These are phyloP conservation scores for Alitta virens DNA, from an alignment of 2,888 invertebrate genomes.

Conservation along the genomic window DNA sequence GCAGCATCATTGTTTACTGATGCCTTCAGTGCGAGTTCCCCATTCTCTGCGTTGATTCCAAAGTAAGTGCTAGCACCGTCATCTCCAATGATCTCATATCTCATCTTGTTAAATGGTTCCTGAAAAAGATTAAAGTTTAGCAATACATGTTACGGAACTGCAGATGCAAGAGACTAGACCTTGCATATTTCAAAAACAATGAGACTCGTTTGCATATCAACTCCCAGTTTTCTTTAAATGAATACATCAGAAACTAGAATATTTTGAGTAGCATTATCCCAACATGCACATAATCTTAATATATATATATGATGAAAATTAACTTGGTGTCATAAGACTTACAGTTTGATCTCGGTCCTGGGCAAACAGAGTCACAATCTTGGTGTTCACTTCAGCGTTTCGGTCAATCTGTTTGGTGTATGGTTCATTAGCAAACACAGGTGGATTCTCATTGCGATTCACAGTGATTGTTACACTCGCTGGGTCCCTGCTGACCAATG, in stretches of 20 bases:
- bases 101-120: slow-evolving; percentile 42
- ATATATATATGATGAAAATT: too few species aligned
- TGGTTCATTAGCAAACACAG: slow-evolving; percentile 27
- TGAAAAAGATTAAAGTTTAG: too few species aligned
- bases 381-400: slow-evolving; percentile 4
- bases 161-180: too few species aligned
- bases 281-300: too few species aligned
- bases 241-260: too few species aligned
- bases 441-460: slow-evolving; percentile 35
- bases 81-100: slow-evolving; percentile 42
- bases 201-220: too few species aligned
- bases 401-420: slow-evolving; percentile 25
- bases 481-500: slow-evolving; percentile 18
- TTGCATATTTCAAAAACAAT: too few species aligned
- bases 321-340: too few species aligned
- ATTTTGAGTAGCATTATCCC: too few species aligned
- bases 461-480: slow-evolving; percentile 41
- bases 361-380: slow-evolving; percentile 16
- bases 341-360: slow-evolving; percentile 19
- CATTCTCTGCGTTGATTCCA: slow-evolving; percentile 20
- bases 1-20: slow-evolving; percentile 14
- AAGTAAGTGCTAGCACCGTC: slow-evolving; percentile 41
- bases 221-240: too few species aligned
- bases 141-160: too few species aligned
- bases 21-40: slow-evolving; percentile 14